Base-by-base conservation (phyloP, 2,888 invertebrate genomes). In the Phyllotreta striolata region DNA sequence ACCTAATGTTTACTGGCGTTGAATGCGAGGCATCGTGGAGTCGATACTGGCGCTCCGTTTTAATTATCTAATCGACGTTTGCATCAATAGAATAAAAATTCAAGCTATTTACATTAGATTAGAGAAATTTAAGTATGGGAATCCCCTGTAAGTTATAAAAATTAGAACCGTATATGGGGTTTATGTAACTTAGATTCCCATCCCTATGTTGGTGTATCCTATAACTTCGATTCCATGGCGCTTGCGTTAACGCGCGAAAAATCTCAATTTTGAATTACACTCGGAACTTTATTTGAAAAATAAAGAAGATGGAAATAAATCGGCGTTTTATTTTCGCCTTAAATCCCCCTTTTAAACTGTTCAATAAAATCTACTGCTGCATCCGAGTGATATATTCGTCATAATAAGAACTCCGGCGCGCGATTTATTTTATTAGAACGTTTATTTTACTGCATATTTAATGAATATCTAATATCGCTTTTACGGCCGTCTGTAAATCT, bases 281-380 rank as follows among this genome's bases (percentile, higher is more conserved):
- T 77, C 76, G 77, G 78, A 79, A 79, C 74, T 78, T 79, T 77
- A 79, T 79, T 79, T 79, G 76, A 72, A 70, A 76, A 77, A 77
- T 73, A 74, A 77, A 73, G 68, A 63, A 55, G 47, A 47, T 55
- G 55, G 44, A 63, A 54, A 34, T 5, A 37, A 13, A 44, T 2
- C 2, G 1, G 35, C 24, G 34, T 34, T 49, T 12, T 35, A 6
- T 49, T 34, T 24, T 4, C n/a, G 12, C 12, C 39, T 8, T 4
- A 7, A 38, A 12, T 39, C 6, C 1, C 24, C 24, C n/a, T 10
- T 1, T 9, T 9, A 40, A 12, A 9, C 10, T 41, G 41, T 41
- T 41, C 10, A 41, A 10, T 9, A 41, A 41, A 41, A 41, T 41
- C 9, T 9, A 10, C 9, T 10, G 24, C 24, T 24, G 24, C 24